A percentile compares a stretch with the other conserved stretches of the same genome.
phyloP scores from a whole-genome alignment of 2,888 invertebrate species.

The Platypus cylindrus region DNA sequence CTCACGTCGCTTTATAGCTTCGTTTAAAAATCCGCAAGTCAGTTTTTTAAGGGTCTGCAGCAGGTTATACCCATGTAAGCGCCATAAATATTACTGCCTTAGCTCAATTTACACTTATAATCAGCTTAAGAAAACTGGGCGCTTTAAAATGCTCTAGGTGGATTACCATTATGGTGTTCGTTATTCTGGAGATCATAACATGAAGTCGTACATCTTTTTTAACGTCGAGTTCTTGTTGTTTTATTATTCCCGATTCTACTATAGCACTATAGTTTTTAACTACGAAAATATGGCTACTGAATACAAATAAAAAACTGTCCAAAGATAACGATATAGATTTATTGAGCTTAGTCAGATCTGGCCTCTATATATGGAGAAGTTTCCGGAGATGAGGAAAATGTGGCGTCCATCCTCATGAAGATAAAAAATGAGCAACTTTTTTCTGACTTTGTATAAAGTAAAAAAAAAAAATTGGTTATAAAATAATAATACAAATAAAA shows the following conservation, averaged over 20 bases:
- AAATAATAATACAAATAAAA: too few species aligned
- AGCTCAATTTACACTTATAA: slow-evolving; percentile 39
- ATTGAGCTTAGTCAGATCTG: too few species aligned
- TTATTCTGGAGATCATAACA: slow-evolving; percentile 30
- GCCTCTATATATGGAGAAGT: too few species aligned
- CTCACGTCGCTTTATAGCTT: slow-evolving; percentile 12
- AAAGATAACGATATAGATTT: too few species aligned
- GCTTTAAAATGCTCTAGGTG: slow-evolving; percentile 36
- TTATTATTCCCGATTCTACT: slow-evolving; percentile 14
- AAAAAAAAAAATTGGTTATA: too few species aligned
- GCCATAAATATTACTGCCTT: slow-evolving; percentile 38
- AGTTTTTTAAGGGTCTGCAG: slow-evolving; percentile 16
- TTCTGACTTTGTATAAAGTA: too few species aligned
- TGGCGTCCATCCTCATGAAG: too few species aligned
- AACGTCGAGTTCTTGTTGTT: slow-evolving; percentile 14
- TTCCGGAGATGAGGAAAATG: too few species aligned
- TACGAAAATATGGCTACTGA: too few species aligned
- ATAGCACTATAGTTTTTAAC: too few species aligned
- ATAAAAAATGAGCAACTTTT: too few species aligned
- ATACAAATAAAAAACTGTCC: too few species aligned
- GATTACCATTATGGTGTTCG: slow-evolving; percentile 32
- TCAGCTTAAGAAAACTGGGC: slow-evolving; percentile 39
- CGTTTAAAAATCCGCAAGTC: slow-evolving; percentile 14
- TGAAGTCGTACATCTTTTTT: slow-evolving; percentile 30
- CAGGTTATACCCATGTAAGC: slow-evolving; percentile 31